Evolutionary conservation across 2,113 vertebrate species (phyloP).

Genomic region (Shinisaurus crocodilurus): DNA sequence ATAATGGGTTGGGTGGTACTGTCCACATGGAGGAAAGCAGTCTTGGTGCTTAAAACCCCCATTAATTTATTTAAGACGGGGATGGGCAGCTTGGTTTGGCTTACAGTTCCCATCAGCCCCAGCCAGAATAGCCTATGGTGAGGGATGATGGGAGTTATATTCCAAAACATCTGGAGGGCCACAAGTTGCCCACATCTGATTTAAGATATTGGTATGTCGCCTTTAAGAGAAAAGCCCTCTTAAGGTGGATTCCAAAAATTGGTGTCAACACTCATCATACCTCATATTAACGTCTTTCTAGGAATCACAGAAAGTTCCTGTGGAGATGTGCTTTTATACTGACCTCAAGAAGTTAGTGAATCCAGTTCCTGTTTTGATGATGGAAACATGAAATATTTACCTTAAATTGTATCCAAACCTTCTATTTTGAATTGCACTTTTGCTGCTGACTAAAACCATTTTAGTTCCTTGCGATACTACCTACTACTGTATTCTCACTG

Average conservation of each 20-base stretch:
- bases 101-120: too few species aligned
- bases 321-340: background rate
- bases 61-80: background rate
- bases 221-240: background rate
- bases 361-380: background rate
- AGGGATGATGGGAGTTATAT: too few species aligned
- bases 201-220: too few species aligned
- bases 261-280: background rate
- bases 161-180: too few species aligned
- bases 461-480: background rate
- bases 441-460: slow-evolving; percentile 3
- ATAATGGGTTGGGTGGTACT: background rate
- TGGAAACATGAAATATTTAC: background rate
- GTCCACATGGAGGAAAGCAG: background rate
- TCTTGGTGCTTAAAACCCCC: background rate
- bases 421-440: background rate
- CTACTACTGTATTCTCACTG: fast-evolving
- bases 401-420: background rate
- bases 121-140: too few species aligned
- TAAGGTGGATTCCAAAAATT: background rate
- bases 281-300: background rate
- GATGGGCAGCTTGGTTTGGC: too few species aligned
- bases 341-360: background rate
- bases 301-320: too few species aligned
- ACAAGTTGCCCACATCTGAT: too few species aligned